Base-by-base conservation (phyloP, 2,888 invertebrate species). In the Coleophora deauratella region DNA sequence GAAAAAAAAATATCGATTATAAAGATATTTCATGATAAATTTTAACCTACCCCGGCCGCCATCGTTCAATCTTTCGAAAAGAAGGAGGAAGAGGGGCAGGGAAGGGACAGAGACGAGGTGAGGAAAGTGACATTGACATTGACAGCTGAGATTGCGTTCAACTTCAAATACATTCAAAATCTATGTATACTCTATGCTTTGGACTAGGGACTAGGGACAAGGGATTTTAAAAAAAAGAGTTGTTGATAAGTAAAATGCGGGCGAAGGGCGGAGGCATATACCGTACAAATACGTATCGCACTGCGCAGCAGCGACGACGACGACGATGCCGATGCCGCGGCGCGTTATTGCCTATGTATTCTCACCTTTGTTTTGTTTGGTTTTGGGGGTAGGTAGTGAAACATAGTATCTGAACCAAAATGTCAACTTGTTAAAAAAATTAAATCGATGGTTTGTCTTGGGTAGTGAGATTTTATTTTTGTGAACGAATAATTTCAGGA, bases 21-120 rank as follows among this genome's bases (percentile, higher is more conserved):
- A 11, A 28, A 55, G 81, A 82, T 85, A 71, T 59, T 68, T 60
- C 15, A 41, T 47, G 66, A 58, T 79, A 59, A 62, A 62, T 55
- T 56, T 55, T 41, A 45, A 89, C 91, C 89, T 87, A 91, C 91
- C 88, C 91, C 91, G 80, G 91, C 88, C 87, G 90, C 90, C 91
- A 91, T 91, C 86, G 87, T 88, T 81, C 78, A 69, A 65, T 70
- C 62, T 65, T 64, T 65, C 59, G 60, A 65, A 82, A 82, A 85
- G 84, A 84, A 77, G 77, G 72, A 76, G 57, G 43, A 46, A 49
- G 42, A 50, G 45, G 45, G 46, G 53, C 6, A 21, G 6, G 21
- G 21, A 21, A 51, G 50, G 52, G 43, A 45, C 43, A n/a, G 43
- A 41, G 45, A 45, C 44, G 35, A 37, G 34, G 27, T 34, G 35